Evolutionary conservation across 2,888 invertebrate species (phyloP).

Genomic region (Nymphalis c-album): DNA sequence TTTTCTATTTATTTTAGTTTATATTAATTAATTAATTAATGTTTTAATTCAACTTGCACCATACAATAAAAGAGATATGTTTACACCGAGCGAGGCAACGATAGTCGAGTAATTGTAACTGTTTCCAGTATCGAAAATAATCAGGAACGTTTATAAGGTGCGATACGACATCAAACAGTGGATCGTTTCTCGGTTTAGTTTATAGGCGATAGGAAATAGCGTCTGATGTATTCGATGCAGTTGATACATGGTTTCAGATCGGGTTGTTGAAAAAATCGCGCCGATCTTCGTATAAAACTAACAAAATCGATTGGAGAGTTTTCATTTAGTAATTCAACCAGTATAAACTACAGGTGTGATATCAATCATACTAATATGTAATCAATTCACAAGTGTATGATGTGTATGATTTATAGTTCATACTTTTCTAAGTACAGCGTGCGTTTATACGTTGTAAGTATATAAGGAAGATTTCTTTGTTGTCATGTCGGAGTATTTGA

Average conservation of each 20-base stretch:
- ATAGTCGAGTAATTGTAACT: conserved; percentile 72
- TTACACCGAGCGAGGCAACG: conserved; percentile 56
- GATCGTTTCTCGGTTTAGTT: conserved; percentile 25
- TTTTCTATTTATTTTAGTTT: background rate
- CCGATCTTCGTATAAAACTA: background rate
- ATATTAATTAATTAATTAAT: background rate
- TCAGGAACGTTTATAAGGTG: conserved; percentile 63
- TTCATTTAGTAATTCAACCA: too few species aligned
- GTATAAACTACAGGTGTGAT: too few species aligned
- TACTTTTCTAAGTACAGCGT: too few species aligned
- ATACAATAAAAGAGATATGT: conserved; percentile 59
- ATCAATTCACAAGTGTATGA: too few species aligned
- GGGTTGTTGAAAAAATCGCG: background rate
- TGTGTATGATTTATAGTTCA: too few species aligned
- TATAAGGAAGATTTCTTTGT: too few species aligned
- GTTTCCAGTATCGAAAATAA: conserved; percentile 65
- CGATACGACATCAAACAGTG: conserved; percentile 66
- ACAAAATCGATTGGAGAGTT: too few species aligned
- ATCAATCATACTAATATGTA: too few species aligned
- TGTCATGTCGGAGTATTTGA: too few species aligned
- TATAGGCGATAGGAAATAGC: conserved; percentile 29
- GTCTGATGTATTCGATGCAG: conserved; percentile 17
- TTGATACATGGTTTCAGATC: conserved; percentile 5
- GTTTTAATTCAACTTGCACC: conserved; percentile 44
- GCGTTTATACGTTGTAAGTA: too few species aligned